Evolutionary conservation across 2,797 vertebrate genomes (phyloP).

Genomic region (Pelochelys cantorii): DNA sequence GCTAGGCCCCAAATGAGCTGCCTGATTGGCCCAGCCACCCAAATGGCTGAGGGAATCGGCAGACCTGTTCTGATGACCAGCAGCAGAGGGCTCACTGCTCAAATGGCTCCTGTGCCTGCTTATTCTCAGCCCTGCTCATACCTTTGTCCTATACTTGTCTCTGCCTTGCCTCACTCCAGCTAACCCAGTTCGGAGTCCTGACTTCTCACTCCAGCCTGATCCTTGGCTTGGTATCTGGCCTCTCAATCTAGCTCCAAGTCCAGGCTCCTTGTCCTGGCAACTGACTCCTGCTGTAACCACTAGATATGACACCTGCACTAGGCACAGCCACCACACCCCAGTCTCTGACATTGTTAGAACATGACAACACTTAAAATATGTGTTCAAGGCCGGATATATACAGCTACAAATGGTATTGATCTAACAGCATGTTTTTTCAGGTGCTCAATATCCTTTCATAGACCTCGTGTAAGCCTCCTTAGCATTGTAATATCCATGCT

Average conservation of each 20-base stretch:
- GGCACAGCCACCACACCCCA: neutral
- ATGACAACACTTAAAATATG: neutral
- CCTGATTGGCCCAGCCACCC: neutral
- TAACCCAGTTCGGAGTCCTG: neutral
- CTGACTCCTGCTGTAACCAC: neutral
- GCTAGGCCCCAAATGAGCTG: neutral
- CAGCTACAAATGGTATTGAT: neutral
- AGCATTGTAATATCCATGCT: neutral
- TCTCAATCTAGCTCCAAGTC: neutral
- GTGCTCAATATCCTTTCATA: neutral
- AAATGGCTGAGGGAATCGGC: neutral
- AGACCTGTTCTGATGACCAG: neutral
- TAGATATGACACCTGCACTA: neutral
- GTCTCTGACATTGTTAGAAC: neutral
- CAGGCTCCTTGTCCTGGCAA: neutral
- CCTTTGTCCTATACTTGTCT: neutral
- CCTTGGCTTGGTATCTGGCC: neutral
- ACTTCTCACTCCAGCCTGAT: neutral
- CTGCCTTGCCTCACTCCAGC: neutral
- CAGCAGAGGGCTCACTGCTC: neutral
- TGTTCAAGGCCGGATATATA: neutral
- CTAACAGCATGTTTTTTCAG: neutral
- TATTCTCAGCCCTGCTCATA: neutral
- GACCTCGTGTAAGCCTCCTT: neutral
- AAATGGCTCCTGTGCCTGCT: neutral